Evolutionary conservation across 2,797 vertebrate species (phyloP).

Genomic region (Clarias laeviceps): DNA sequence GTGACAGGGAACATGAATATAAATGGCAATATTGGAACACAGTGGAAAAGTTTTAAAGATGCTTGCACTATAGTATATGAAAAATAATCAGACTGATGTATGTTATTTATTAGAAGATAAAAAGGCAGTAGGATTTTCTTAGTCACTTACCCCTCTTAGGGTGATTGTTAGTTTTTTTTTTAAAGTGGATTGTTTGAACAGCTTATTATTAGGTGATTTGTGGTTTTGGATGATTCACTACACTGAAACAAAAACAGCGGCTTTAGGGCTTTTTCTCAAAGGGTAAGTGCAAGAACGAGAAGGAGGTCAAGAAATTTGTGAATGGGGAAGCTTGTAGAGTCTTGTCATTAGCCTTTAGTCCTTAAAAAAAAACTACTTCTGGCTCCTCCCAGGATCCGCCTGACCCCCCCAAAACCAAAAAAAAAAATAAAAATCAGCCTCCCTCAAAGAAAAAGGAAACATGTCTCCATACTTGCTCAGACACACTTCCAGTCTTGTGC

Average conservation of each 20-base stretch:
- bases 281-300: slow-evolving; percentile 44
- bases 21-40: neutral
- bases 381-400: slow-evolving; percentile 78
- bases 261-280: slow-evolving; percentile 65
- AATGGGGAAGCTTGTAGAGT: slow-evolving; percentile 77
- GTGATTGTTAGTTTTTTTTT: slow-evolving; percentile 71
- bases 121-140: neutral
- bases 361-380: slow-evolving; percentile 68
- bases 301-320: slow-evolving; percentile 57
- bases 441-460: slow-evolving; percentile 72
- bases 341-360: slow-evolving; percentile 77
- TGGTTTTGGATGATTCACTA: slow-evolving; percentile 75
- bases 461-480: slow-evolving; percentile 68
- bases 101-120: slow-evolving; percentile 10
- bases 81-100: slow-evolving; percentile 28
- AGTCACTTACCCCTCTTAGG: slow-evolving; percentile 60
- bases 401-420: slow-evolving; percentile 31
- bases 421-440: slow-evolving; percentile 72
- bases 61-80: slow-evolving; percentile 21
- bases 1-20: slow-evolving; percentile 23
- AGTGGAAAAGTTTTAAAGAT: neutral
- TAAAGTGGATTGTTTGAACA: slow-evolving; percentile 72
- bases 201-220: slow-evolving; percentile 73
- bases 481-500: slow-evolving; percentile 78
- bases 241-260: slow-evolving; percentile 67